Conservation (phyloP, 2,797 vertebrate genomes). For the Borostomias antarcticus region DNA sequence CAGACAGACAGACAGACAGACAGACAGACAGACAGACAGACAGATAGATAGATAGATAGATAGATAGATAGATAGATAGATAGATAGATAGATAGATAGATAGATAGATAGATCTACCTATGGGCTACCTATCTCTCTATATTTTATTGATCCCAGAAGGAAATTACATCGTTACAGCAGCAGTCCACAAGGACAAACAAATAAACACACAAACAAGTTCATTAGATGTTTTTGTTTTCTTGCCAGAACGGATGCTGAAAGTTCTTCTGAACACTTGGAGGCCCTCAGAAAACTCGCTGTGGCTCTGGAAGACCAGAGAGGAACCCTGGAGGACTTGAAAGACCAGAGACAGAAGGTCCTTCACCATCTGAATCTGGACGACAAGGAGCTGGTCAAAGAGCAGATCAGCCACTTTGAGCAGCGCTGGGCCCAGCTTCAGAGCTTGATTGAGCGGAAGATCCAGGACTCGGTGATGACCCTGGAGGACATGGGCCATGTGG, state of each 20-base stretch:
- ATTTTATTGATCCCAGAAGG: too few relatives aligned
- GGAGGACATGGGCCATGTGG: constrained; percentile 85
- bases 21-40: too few relatives aligned
- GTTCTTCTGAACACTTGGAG: constrained; percentile 88
- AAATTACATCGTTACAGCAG: too few relatives aligned
- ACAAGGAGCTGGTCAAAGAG: constrained; percentile 93
- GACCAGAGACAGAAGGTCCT: constrained; percentile 90
- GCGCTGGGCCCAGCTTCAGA: constrained; percentile 92
- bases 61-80: too few relatives aligned
- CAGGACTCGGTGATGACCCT: constrained; percentile 86
- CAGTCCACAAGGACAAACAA: too few relatives aligned
- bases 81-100: too few relatives aligned
- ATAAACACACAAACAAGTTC: too few relatives aligned
- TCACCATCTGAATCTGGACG: constrained; percentile 89
- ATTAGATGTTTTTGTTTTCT: too few relatives aligned
- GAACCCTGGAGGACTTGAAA: constrained; percentile 88
- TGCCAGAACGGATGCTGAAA: constrained; percentile 91
- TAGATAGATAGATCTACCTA: too few relatives aligned
- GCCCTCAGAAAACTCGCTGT: constrained; percentile 85
- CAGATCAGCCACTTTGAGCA: constrained; percentile 92
- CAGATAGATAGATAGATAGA: too few relatives aligned
- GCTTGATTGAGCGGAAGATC: constrained; percentile 88
- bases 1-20: too few relatives aligned
- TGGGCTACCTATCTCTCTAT: too few relatives aligned
- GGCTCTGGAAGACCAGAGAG: constrained; percentile 83